phyloP scores from a whole-genome alignment of 2,113 vertebrate species.

The Paralichthys olivaceus region DNA sequence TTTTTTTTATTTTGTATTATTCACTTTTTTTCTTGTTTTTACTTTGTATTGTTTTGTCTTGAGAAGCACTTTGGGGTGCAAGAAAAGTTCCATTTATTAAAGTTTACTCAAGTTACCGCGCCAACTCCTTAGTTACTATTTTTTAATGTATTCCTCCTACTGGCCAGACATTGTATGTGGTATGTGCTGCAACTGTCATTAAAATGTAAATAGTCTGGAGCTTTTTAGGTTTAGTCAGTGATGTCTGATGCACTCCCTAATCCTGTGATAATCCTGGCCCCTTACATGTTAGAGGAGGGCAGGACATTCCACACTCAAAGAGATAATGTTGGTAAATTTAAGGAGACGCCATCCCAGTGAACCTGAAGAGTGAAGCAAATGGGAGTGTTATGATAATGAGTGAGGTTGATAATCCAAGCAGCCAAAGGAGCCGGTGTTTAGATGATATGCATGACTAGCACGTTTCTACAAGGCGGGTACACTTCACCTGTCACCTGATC shows the following conservation, averaged over 20 bases:
- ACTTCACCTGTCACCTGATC: constrained; percentile 50
- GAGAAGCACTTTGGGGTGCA: neutral
- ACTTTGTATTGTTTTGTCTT: neutral
- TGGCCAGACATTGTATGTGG: constrained; percentile 1
- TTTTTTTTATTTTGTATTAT: neutral
- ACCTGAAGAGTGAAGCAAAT: constrained; percentile 13
- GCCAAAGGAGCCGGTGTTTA: constrained; percentile 48
- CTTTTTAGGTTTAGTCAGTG: constrained; percentile 1
- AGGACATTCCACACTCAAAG: constrained; percentile 32
- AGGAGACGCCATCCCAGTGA: constrained; percentile 23
- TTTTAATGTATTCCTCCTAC: neutral
- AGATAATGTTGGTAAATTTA: constrained; percentile 4
- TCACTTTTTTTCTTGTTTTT: neutral
- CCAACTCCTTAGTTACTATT: neutral
- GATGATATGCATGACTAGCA: neutral
- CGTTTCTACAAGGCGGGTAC: neutral
- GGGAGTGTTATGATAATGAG: constrained; percentile 28
- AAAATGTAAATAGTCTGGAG: constrained; percentile 20
- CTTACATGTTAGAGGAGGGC: constrained; percentile 63
- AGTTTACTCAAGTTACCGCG: neutral
- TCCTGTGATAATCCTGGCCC: constrained; percentile 69
- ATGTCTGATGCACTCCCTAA: constrained; percentile 52
- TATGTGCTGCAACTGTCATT: neutral
- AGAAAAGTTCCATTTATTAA: neutral
- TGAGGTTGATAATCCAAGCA: neutral